Base-by-base conservation (phyloP, 2,113 vertebrate genomes). In the Brachirus orientalis region DNA sequence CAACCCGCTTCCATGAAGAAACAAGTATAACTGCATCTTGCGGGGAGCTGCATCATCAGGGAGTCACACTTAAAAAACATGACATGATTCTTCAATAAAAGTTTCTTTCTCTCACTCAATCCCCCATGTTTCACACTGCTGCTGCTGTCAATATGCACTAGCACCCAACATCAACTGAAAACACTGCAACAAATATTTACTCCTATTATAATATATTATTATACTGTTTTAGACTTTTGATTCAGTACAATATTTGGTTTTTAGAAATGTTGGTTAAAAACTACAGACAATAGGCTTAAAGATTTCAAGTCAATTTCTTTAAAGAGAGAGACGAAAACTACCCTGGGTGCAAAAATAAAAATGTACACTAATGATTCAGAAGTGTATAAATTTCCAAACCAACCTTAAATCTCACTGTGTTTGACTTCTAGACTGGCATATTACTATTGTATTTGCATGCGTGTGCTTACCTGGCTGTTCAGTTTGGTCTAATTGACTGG, bases 401-500 rank as follows among this genome's bases (percentile, higher is more conserved):
- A 45, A 28, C 13, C 14, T 6, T 58, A 12, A 8, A 36, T 47
- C 3, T 47, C 28, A 60, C 9, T 41, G 19, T 47, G 28, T 53
- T 17, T 16, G 20, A 37, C 3, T 38, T 13, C 0, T 7, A 8
- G 7, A 20, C 18, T 35, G 14, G n/a, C 8, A 35, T n/a, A 17
- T 6, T 22, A 11, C 51, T 35, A 9, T 16, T 20, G 36, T 16
- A 28, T 37, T 47, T 28, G 41, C 54, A 53, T 75, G 47, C 19
- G 63, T 37, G 17, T 73, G 28, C 28, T 28, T 93, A 99, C 97
- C 97, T 88, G 94, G 92, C 50, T 87, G 88, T 63, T 97, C 95
- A 46, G 88, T 48, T 36, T 89, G 94, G 82, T 98, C 96, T 70
- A 93, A 52, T 50, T 94, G 94, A 75, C 92, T 87, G 6, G 94